Evolutionary conservation across 1,140 invertebrate genomes (phyloP), one percentile per base, ranked within the genome.

Genomic region (Zaprionus lachaisei): DNA sequence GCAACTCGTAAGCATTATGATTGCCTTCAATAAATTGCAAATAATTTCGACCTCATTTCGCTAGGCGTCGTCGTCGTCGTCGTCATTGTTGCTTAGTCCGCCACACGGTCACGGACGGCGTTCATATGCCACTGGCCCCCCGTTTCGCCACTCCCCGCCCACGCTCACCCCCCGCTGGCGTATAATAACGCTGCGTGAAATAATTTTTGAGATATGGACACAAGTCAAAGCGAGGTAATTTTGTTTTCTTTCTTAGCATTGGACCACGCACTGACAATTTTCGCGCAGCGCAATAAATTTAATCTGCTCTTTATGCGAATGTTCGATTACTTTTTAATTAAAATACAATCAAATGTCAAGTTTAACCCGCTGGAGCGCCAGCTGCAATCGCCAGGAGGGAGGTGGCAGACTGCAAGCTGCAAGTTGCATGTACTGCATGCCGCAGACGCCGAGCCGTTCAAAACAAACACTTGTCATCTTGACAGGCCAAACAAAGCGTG

Each of bases 311-410:
- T 56, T 72, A 72, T 73, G 56, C 66, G 56, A 81, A 62, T 68
- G 72, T 77, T 90, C 72, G 81, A 81, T 55, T 79, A 77, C 70
- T 85, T 90, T 91, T 91, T 91, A 91, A 91, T 91, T 91, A 91
- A 91, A 91, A 83, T 81, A 81, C 87, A 83, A 91, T 91, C 87
- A 91, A 91, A 91, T 91, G 87, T 91, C 87, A 91, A 91, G 87
- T 91, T 91, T 91, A 91, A 17, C 79, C 77, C 65, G 70, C 75
- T 67, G 72, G 63, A 80, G 84, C 84, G 81, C 85, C 81, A 80
- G 80, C 78, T 90, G 82, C 66, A 81, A 67, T 47, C 41, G 41
- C 7, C 41, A 38, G 14, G 11, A 12, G 37, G 37, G 28, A 31
- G 28, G 61, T 54, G 22, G 15, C 28, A 63, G 24, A 44, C 28